Evolutionary conservation across 2,797 vertebrate genomes (phyloP).

Genomic region (Artibeus jamaicensis): DNA sequence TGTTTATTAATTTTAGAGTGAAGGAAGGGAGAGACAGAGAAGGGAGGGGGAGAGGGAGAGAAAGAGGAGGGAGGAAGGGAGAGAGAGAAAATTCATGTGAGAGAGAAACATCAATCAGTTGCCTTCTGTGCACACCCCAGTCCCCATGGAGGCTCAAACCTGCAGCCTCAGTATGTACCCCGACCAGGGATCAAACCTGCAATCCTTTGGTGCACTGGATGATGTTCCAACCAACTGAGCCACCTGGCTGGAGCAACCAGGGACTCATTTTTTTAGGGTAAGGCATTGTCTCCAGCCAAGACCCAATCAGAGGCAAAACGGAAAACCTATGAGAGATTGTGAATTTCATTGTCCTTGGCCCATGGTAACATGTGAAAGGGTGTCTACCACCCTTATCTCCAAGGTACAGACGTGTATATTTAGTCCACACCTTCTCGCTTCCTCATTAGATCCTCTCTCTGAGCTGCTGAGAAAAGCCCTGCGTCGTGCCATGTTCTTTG

Average conservation of each 20-base stretch:
- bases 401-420: accelerated
- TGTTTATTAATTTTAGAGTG: not conserved
- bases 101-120: not conserved
- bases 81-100: not conserved
- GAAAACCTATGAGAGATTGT: not conserved
- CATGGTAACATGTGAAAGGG: not conserved
- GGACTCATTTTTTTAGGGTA: not conserved
- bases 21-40: not conserved
- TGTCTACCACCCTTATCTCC: not conserved
- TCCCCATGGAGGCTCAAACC: not conserved
- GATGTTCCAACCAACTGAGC: not conserved
- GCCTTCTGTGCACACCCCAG: not conserved
- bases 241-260: not conserved
- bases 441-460: not conserved
- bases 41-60: not conserved
- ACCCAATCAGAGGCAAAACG: not conserved
- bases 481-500: not conserved
- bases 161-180: not conserved
- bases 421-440: not conserved
- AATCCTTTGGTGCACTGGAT: not conserved
- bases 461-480: not conserved
- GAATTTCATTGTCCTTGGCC: not conserved
- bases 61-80: too few relatives aligned
- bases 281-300: not conserved
- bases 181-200: not conserved